Evolutionary conservation across 1,140 invertebrate species (phyloP).

Genomic region (Orchesella cincta): DNA sequence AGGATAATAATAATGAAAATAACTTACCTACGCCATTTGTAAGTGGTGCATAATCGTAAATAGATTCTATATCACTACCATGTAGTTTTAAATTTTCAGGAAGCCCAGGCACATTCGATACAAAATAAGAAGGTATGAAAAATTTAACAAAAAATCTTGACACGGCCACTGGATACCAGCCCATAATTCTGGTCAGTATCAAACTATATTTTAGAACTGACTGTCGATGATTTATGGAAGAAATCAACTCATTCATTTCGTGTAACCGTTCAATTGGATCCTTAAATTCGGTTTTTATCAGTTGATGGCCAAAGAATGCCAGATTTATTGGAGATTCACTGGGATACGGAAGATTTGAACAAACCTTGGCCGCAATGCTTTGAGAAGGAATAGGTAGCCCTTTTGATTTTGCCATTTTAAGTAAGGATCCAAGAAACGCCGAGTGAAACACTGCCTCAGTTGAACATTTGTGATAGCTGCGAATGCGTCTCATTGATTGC

Average conservation of each 20-base stretch:
- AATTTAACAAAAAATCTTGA: neutral
- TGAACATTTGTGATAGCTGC: neutral
- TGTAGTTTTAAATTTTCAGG: neutral
- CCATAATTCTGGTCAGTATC: neutral
- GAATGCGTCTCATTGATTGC: neutral
- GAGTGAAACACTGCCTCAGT: neutral
- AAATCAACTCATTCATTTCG: neutral
- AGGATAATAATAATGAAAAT: no score
- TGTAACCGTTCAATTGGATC: neutral
- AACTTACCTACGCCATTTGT: neutral
- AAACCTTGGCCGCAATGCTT: neutral
- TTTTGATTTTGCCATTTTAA: neutral
- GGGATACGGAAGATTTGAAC: neutral
- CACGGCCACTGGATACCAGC: no score
- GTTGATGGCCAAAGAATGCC: neutral
- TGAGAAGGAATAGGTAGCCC: neutral
- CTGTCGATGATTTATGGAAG: neutral
- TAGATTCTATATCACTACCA: neutral
- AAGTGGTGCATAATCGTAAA: neutral
- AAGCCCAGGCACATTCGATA: neutral
- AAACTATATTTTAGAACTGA: neutral
- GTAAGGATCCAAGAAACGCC: neutral
- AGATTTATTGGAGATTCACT: neutral
- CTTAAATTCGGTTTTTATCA: neutral
- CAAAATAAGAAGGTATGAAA: neutral